Evolutionary conservation across 1,140 invertebrate species (phyloP).

Genomic region (Ceratitis capitata): DNA sequence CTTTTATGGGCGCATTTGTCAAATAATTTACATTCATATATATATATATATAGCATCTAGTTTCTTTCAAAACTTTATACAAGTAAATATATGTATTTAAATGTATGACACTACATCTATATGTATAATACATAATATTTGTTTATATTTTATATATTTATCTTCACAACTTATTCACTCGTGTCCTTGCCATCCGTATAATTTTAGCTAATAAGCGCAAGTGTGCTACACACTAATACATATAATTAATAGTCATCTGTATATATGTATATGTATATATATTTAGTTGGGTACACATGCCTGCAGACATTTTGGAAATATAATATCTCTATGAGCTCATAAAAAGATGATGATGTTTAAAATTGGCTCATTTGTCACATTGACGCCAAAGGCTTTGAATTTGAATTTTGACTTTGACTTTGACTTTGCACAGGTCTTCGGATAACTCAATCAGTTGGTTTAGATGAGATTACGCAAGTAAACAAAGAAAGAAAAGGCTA

Average conservation of each 20-base stretch:
- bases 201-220: not conserved
- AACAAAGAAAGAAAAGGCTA: not conserved
- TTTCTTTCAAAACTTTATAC: no score
- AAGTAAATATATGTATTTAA: no score
- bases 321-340: not conserved
- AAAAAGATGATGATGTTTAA: slow-evolving; percentile 3
- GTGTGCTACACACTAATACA: not conserved
- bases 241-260: not conserved
- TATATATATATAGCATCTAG: no score
- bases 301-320: not conserved
- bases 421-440: not conserved
- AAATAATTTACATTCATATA: no score
- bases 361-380: not conserved
- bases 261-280: not conserved
- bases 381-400: not conserved
- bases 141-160: no score
- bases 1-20: no score
- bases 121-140: no score
- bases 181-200: not conserved
- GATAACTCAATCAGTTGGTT: not conserved
- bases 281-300: not conserved
- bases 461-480: not conserved
- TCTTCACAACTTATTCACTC: not conserved
- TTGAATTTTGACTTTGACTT: no score
- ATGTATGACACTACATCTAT: no score